Evolutionary conservation across 2,113 vertebrate genomes (phyloP).

Genomic region (Oncorhynchus mykiss): DNA sequence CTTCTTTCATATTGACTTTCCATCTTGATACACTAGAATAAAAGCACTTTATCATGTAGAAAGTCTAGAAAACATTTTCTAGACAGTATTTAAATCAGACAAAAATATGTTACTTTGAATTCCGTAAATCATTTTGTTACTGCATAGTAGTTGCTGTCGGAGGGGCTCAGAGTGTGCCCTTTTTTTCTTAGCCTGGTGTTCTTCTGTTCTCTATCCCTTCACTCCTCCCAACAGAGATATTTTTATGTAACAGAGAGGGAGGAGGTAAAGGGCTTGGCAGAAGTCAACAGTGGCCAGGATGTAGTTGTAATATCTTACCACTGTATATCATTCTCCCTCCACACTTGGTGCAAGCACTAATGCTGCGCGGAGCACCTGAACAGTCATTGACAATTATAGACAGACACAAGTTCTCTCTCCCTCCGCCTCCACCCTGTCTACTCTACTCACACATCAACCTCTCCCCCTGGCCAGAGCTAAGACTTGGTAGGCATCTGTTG

Average conservation of each 20-base stretch:
- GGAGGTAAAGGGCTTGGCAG: slow-evolving; percentile 48
- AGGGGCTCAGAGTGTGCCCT: slow-evolving; percentile 43
- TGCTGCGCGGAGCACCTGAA: slow-evolving; percentile 61
- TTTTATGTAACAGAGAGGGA: slow-evolving; percentile 76
- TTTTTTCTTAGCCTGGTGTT: slow-evolving; percentile 29
- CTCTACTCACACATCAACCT: slow-evolving; percentile 54
- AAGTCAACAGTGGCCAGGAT: slow-evolving; percentile 45
- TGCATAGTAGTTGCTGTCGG: slow-evolving; percentile 36
- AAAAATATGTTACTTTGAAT: slow-evolving; percentile 66
- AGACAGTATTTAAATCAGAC: slow-evolving; percentile 70
- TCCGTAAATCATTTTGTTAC: slow-evolving; percentile 52
- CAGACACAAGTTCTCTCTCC: slow-evolving; percentile 56
- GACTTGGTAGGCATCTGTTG: slow-evolving; percentile 91
- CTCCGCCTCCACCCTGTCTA: slow-evolving; percentile 14
- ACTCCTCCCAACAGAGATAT: slow-evolving; percentile 74
- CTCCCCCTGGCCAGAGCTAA: slow-evolving; percentile 80
- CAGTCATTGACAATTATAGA: slow-evolving; percentile 50
- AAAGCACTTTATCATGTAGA: slow-evolving; percentile 79
- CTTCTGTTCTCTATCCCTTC: slow-evolving; percentile 49
- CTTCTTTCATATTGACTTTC: slow-evolving; percentile 71
- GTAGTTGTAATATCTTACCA: slow-evolving; percentile 38
- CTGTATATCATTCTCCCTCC: slow-evolving; percentile 44
- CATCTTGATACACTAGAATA: slow-evolving; percentile 75
- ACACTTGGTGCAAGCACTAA: slow-evolving; percentile 64
- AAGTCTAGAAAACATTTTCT: slow-evolving; percentile 76